Evolutionary conservation across 2,888 invertebrate genomes (phyloP).

Genomic region (Pediacus dermestoides): DNA sequence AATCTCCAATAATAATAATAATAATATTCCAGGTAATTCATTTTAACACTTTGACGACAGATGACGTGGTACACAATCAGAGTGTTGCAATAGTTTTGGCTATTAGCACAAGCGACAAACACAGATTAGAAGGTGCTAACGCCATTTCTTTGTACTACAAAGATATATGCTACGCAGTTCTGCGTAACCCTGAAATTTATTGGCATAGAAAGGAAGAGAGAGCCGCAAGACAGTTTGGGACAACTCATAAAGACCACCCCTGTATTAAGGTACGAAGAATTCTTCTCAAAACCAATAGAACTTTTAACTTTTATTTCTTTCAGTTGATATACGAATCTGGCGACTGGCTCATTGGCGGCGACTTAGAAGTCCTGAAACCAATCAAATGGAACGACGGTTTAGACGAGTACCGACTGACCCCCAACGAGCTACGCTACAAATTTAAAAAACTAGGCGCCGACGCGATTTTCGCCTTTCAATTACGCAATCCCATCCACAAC

Average conservation of each 20-base stretch:
- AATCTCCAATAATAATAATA: constrained; percentile 2
- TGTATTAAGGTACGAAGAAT: constrained; percentile 63
- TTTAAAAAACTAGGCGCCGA: constrained; percentile 83
- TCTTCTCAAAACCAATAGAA: constrained; percentile 5
- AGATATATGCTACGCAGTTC: constrained; percentile 66
- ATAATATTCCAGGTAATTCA: constrained; percentile 66
- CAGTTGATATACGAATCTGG: constrained; percentile 83
- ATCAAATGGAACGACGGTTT: constrained; percentile 91
- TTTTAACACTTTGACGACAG: constrained; percentile 78
- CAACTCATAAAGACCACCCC: constrained; percentile 77
- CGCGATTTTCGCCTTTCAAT: constrained; percentile 95
- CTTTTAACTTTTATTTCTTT: constrained; percentile 11
- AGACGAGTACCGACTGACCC: constrained; percentile 87
- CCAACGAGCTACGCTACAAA: constrained; percentile 76
- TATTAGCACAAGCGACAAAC: constrained; percentile 66
- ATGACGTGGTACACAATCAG: constrained; percentile 75
- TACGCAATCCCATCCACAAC: constrained; percentile 95
- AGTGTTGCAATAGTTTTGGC: constrained; percentile 91
- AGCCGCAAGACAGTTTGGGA: constrained; percentile 86
- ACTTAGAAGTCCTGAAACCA: constrained; percentile 80
- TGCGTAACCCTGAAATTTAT: constrained; percentile 84
- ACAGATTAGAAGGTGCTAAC: constrained; percentile 60
- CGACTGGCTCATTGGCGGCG: constrained; percentile 92
- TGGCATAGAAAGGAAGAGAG: constrained; percentile 91
- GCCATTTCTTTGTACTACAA: constrained; percentile 64